Base-by-base conservation (phyloP, 2,113 vertebrate genomes). In the Gnathonemus echidnorhynchus region DNA sequence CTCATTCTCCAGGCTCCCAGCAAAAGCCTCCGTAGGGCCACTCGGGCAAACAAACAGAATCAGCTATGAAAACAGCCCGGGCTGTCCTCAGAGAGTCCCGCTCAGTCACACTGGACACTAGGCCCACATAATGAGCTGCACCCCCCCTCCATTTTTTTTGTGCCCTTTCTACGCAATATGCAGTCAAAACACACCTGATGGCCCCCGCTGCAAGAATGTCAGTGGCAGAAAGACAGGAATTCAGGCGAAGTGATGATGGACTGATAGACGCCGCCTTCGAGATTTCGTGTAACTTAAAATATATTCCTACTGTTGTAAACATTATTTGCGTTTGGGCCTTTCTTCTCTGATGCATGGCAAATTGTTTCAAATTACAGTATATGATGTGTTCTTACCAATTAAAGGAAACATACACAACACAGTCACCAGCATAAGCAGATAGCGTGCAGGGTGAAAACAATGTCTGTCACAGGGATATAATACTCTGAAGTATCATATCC, bases 11-110 rank as follows among this genome's bases (percentile, higher is more conserved):
- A 27, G 27, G 21, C 24, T 80, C n/a, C 70, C 46, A 48, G 62
- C 13, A 11, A 50, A 80, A 52, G 24, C 45, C 13, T 80, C 66
- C 13, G 24, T 42, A 11, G 83, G 24, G 39, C 83, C 42, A 85
- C 9, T 19, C 42, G 10, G 83, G 83, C 39, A 85, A 87, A 87
- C 66, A 80, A 89, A 89, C 46, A 89, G 62, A 89, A 31, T 45
- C 88, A 83, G 27, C 88, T 89, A 80, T 89, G 62, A 83, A 89
- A 83, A 89, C 88, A 89, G 1, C 70, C 49, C 48, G 3, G 88
- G 48, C n/a, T 45, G 7, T 74, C 48, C n/a, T 45, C 3, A 70
- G 46, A 39, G 70, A 53, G 49, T 49, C 52, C 70, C 21, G 46
- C 49, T 27, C 48, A 10, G 6, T 35, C 48, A 53, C 31, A 11